Evolutionary conservation across 2,113 vertebrate species (phyloP), one percentile per base, ranked within the genome.

Genomic region (Chiloscyllium plagiosum): DNA sequence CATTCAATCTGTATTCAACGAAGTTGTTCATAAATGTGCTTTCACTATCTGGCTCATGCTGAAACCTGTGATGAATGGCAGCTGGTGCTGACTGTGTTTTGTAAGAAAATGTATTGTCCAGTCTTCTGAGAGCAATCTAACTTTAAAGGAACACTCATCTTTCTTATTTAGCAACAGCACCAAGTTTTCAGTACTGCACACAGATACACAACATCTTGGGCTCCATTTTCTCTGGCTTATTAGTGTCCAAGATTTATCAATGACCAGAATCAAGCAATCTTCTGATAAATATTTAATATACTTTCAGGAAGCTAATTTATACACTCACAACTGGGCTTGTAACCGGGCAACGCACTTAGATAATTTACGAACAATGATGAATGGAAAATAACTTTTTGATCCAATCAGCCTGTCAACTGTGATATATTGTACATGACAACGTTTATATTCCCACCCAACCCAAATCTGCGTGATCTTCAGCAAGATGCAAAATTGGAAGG

Each of bases 181-280:
- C 12, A 1, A 50, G 10, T 29, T 61, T 47, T 29, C 80, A 6
- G 80, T 42, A 65, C 17, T n/a, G 87, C 52, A 17, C 33, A 66
- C 37, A 42, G n/a, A 47, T 19, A 22, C 78, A 42, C 37, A 20
- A 0, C 37, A 47, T 17, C 15, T 66, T 93, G 19, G 19, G 61
- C 37, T 37, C 33, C 6, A 37, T 61, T 68, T 66, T 93, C 13
- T 61, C 26, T 10, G 3, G 61, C 37, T 66, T 66, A 66, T 93
- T 37, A 10, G 17, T n/a, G 4, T 66, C n/a, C 61, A 37, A 83
- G 80, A 65, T n/a, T 93, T 93, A 2, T 22, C 37, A 93, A 93
- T 93, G 89, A 93, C n/a, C 61, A 92, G 29, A 93, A 93, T 93
- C n/a, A 68, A 93, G 61, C 61, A 93, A 66, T 15, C n/a, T 93